Evolutionary conservation across 1,140 invertebrate genomes (phyloP), one percentile per base, ranked within the genome.

Genomic region (Dreissena rostriformis): DNA sequence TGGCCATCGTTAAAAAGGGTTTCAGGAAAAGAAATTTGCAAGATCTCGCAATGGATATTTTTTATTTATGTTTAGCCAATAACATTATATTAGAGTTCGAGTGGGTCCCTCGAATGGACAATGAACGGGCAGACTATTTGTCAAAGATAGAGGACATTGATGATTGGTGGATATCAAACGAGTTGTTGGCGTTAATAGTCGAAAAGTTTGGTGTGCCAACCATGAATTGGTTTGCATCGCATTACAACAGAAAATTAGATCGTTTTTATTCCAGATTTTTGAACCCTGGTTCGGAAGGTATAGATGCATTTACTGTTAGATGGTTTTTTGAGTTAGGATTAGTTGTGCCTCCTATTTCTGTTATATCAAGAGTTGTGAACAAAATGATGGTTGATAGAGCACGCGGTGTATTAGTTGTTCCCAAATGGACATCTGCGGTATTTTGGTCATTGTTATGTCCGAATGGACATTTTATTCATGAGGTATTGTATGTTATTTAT

Each of bases 401-500:
- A 51, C 7, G 7, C 10, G 75, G 63, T 7, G 39, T 77, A 1
- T n/a, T 77, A 49, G 61, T 65, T 22, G 2, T 66, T 6, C 63
- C 75, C 49, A 19, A 29, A 49, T 77, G 75, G 75, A 28, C 4
- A 51, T 78, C 75, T 22, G 75, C 75, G 2, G 19, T 67, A 15
- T 77, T 77, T 77, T 66, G 75, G 75, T 39, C 28, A 2, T 8
- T 66, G 4, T n/a, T 78, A 52, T 78, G 75, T 67, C 15, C 61
- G 29, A 10, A 49, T 4, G 61, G 55, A 10, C 19, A 4, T 49
- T 84, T 84, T 71, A 71, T 39, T 65, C 6, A 11, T 22, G 17
- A 51, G n/a, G 67, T 84, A n/a, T 57, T 65, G 26, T 29, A 72
- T 61, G 77, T 66, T 24, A 26, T 77, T 22, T n/a, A 65, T 61